Evolutionary conservation across 2,113 vertebrate genomes (phyloP).

Genomic region (Bucco capensis): DNA sequence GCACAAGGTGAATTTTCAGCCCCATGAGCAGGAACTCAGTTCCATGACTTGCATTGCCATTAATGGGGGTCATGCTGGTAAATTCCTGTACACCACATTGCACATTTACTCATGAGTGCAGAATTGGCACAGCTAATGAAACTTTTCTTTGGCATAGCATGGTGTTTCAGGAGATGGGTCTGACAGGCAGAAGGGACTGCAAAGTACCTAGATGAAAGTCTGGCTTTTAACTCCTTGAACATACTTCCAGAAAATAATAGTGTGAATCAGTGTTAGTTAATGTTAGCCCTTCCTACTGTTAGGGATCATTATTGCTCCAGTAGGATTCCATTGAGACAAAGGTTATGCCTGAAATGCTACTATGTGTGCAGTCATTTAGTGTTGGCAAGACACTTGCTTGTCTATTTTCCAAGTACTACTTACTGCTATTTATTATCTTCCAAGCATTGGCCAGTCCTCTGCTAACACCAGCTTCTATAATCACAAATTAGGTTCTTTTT

Average conservation of each 20-base stretch:
- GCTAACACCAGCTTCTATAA: background rate
- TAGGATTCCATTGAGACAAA: background rate
- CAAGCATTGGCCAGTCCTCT: background rate
- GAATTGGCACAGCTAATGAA: conserved; percentile 61
- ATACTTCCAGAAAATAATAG: conserved; percentile 16
- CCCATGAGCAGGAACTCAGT: conserved; percentile 41
- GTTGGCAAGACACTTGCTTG: background rate
- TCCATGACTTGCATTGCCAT: conserved; percentile 35
- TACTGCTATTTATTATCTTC: background rate
- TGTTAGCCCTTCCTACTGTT: conserved; percentile 12
- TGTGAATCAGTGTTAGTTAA: conserved; percentile 13
- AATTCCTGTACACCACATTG: conserved; percentile 58
- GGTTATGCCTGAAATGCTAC: background rate
- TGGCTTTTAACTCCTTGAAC: conserved; percentile 47
- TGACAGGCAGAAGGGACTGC: conserved; percentile 47
- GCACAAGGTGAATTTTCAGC: conserved; percentile 27
- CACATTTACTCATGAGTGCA: conserved; percentile 56
- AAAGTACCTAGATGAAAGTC: conserved; percentile 43
- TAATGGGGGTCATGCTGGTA: conserved; percentile 63
- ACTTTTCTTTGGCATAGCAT: conserved; percentile 30
- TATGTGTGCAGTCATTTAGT: background rate
- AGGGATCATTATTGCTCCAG: background rate
- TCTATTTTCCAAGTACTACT: background rate
- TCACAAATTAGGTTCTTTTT: background rate
- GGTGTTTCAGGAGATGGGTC: conserved; percentile 33